phyloP scores from a whole-genome alignment of 2,888 invertebrate genomes.

The Oegoconia quadripuncta region DNA sequence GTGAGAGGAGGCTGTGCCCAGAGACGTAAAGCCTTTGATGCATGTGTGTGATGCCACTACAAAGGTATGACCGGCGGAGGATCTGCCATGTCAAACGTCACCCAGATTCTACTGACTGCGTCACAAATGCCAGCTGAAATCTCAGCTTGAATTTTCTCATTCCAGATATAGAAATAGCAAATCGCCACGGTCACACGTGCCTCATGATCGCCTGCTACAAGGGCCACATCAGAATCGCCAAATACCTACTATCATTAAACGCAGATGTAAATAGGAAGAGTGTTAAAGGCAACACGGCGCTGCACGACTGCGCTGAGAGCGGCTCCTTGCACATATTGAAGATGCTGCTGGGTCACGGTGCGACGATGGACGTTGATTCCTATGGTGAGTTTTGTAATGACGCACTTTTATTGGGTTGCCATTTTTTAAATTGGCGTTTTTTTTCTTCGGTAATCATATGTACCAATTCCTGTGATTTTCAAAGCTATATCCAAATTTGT shows the following conservation, averaged over 20 bases:
- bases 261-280: conserved; percentile 96
- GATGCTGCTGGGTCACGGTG: conserved; percentile 91
- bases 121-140: too few species aligned
- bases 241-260: conserved; percentile 90
- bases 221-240: conserved; percentile 94
- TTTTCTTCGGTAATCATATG: too few species aligned
- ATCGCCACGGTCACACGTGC: conserved; percentile 97
- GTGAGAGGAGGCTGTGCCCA: too few species aligned
- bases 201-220: conserved; percentile 99
- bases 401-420: too few species aligned
- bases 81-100: too few species aligned
- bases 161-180: conserved; percentile 96
- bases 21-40: too few species aligned
- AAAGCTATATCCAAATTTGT: too few species aligned
- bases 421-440: too few species aligned
- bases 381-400: conserved; percentile 89
- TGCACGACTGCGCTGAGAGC: conserved; percentile 98
- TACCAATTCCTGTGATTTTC: too few species aligned
- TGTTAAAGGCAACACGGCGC: conserved; percentile 96
- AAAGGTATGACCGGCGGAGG: too few species aligned
- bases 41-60: too few species aligned
- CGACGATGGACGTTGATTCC: conserved; percentile 95
- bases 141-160: conserved; percentile 25
- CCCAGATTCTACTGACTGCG: too few species aligned
- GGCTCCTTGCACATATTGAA: conserved; percentile 96